Evolutionary conservation across 2,888 invertebrate species (phyloP), one percentile per base, ranked within the genome.

Genomic region (Lacanobia oleracea): DNA sequence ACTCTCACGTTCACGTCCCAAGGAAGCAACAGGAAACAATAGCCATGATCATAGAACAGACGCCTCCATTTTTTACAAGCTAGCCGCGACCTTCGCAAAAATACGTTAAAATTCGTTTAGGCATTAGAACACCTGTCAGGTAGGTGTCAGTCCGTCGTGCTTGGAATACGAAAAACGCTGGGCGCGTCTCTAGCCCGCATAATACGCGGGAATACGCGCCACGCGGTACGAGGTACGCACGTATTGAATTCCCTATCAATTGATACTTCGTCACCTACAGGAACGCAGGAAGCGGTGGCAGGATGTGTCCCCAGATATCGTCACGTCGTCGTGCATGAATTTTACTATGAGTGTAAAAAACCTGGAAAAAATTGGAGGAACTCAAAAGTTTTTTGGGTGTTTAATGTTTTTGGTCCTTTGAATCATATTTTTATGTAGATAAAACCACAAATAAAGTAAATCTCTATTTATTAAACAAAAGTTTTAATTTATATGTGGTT

Each of bases 241-340:
- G 92, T 94, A 94, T 94, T 94, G 93, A 94, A 94, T 94, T 93
- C 92, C 90, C 88, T 83, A 90, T 87, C 93, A 93, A 94, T 93
- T 94, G 93, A 91, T 91, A 93, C 90, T 88, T 91, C 90, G 90
- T 89, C 92, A 92, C 91, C 91, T 91, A 88, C 85, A 89, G 87
- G 88, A 91, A 88, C 88, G 86, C 92, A 93, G 94, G 94, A 94
- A 92, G 90, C 85, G 86, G 82, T 76, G 85, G 86, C 91, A 90
- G 93, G 91, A 93, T 91, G 88, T 90, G 87, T 87, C 86, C 83
- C 77, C 83, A 87, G 87, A 90, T 88, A 88, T 88, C 87, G 87
- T 81, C 82, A 83, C 81, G 84, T 75, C 83, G 73, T 74, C 83
- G 73, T 74, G 79, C 78, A 79, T 87, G 70, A 82, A 83, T 86